phyloP scores from a whole-genome alignment of 2,888 invertebrate genomes.

The Dugesia japonica region DNA sequence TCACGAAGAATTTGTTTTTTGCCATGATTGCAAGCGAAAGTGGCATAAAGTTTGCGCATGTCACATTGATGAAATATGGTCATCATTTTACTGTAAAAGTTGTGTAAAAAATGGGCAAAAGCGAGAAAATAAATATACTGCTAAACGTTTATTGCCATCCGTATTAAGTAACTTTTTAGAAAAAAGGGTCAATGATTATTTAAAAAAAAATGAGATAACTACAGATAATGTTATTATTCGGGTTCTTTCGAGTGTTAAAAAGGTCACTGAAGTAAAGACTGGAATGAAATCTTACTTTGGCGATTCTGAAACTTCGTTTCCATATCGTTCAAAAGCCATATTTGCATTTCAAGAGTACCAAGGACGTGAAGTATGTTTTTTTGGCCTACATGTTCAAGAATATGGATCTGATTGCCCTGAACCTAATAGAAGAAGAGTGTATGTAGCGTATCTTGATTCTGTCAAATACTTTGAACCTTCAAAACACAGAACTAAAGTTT shows the following conservation, averaged over 20 bases:
- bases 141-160: slow-evolving; percentile 77
- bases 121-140: slow-evolving; percentile 91
- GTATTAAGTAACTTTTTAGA: slow-evolving; percentile 92
- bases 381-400: slow-evolving; percentile 99
- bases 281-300: slow-evolving; percentile 72
- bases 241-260: slow-evolving; percentile 94
- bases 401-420: slow-evolving; percentile 87
- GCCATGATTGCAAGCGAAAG: slow-evolving; percentile 85
- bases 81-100: slow-evolving; percentile 77
- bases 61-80: slow-evolving; percentile 86
- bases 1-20: slow-evolving; percentile 61
- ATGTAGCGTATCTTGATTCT: slow-evolving; percentile 95
- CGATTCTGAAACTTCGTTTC: slow-evolving; percentile 75
- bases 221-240: slow-evolving; percentile 94
- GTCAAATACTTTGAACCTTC: slow-evolving; percentile 97
- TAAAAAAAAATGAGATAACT: slow-evolving; percentile 80
- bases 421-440: slow-evolving; percentile 71
- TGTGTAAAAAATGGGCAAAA: slow-evolving; percentile 84
- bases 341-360: slow-evolving; percentile 99
- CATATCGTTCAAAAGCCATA: slow-evolving; percentile 88
- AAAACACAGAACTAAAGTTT: slow-evolving; percentile 87
- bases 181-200: slow-evolving; percentile 84
- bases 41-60: slow-evolving; percentile 94
- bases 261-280: slow-evolving; percentile 94
- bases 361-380: slow-evolving; percentile 94